Percentiles rank a stretch among this genome's conserved stretches.
phyloP scores from a whole-genome alignment of 1,140 invertebrate genomes.

The Planococcus citri region DNA sequence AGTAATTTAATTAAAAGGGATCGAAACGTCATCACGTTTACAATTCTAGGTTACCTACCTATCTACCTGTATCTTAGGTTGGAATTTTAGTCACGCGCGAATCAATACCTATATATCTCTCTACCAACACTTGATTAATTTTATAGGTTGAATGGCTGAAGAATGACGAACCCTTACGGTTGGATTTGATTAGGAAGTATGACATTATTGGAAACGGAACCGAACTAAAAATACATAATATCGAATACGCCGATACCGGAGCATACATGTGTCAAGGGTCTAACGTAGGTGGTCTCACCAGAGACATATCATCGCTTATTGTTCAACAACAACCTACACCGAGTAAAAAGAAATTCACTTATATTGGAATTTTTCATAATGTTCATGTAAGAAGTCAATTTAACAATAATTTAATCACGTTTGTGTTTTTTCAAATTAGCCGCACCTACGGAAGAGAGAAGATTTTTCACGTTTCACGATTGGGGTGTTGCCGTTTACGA shows the following conservation, averaged over 20 bases:
- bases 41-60: too few relatives aligned
- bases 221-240: slow-evolving; percentile 48
- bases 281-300: slow-evolving; percentile 52
- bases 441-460: slow-evolving; percentile 46
- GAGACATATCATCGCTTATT: slow-evolving; percentile 57
- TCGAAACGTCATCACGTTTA: too few relatives aligned
- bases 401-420: not conserved
- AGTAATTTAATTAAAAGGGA: not conserved
- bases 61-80: too few relatives aligned
- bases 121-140: not conserved
- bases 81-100: too few relatives aligned
- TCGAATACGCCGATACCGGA: slow-evolving; percentile 58
- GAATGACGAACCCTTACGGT: slow-evolving; percentile 51
- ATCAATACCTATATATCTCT: too few relatives aligned
- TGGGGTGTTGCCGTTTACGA: slow-evolving; percentile 64
- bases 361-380: not conserved
- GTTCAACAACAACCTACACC: slow-evolving; percentile 55
- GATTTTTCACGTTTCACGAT: slow-evolving; percentile 65
- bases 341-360: slow-evolving; percentile 39
- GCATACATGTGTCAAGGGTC: slow-evolving; percentile 65
- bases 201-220: slow-evolving; percentile 56
- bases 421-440: slow-evolving; percentile 34
- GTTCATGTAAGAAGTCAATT: not conserved
- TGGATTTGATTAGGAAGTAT: slow-evolving; percentile 44
- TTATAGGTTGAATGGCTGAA: slow-evolving; percentile 52